Base-by-base conservation (phyloP, 1,140 invertebrate species). In the Mya arenaria region DNA sequence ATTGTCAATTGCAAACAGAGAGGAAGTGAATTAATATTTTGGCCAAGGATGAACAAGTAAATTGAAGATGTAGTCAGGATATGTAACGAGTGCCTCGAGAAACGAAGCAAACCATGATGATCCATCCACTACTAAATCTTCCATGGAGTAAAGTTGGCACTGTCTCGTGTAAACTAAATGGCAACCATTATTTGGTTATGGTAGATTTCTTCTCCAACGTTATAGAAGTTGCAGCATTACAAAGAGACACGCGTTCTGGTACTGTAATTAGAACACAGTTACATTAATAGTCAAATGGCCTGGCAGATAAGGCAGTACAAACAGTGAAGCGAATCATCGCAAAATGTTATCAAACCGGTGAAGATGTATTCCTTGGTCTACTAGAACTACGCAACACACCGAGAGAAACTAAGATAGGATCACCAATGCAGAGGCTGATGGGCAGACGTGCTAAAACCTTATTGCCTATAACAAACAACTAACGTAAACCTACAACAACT, bases 31-130 rank as follows among this genome's bases (percentile, higher is more conserved):
- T n/a, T n/a, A n/a, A n/a, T n/a, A n/a, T n/a, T n/a, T n/a, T n/a
- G n/a, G n/a, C n/a, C n/a, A n/a, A n/a, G n/a, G n/a, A n/a, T n/a
- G n/a, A n/a, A n/a, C n/a, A n/a, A n/a, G n/a, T n/a, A n/a, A n/a
- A n/a, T n/a, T n/a, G n/a, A n/a, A n/a, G n/a, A n/a, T n/a, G n/a
- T n/a, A n/a, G n/a, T n/a, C n/a, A n/a, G n/a, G n/a, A n/a, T n/a
- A n/a, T n/a, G n/a, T 89, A 55, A 85, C 66, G 84, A 79, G 39
- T 94, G 93, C 87, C 8, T 80, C 37, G 88, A 85, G 75, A 89
- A 86, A 86, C 65, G 71, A 79, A 90, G 25, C 34, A 58, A 19
- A 79, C 78, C 2, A 55, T 86, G 66, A 73, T 75, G 4, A 52
- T 55, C 36, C 79, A 82, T 19, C 19, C 23, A n/a, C 66, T 84